These are phyloP conservation scores for Hypomecis punctinalis DNA, from an alignment of 2,888 invertebrate species.

Conservation along the genomic window DNA sequence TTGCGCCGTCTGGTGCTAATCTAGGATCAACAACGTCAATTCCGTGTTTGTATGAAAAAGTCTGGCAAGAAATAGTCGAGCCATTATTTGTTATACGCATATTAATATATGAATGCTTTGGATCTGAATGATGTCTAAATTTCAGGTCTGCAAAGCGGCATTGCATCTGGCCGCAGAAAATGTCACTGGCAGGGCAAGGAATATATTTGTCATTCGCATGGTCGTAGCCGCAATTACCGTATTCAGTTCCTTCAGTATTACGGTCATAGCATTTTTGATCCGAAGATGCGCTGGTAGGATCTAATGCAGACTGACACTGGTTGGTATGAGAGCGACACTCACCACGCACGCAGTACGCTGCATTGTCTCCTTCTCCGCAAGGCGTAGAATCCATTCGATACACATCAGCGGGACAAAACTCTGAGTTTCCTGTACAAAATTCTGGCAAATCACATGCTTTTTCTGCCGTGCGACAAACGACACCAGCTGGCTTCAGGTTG, in stretches of 20 bases:
- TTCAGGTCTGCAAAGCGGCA: conserved; percentile 97
- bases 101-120: conserved; percentile 95
- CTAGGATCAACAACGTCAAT: background rate
- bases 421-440: conserved; percentile 96
- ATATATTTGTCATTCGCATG: conserved; percentile 89
- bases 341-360: conserved; percentile 96
- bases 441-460: conserved; percentile 98
- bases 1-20: conserved; percentile 7
- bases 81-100: conserved; percentile 91
- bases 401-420: conserved; percentile 96
- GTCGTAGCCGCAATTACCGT: conserved; percentile 98
- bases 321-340: conserved; percentile 94
- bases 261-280: conserved; percentile 92
- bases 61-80: background rate
- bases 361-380: conserved; percentile 86
- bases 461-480: conserved; percentile 91
- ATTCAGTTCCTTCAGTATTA: conserved; percentile 91
- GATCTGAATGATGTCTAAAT: conserved; percentile 97
- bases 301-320: conserved; percentile 98
- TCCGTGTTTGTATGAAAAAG: background rate
- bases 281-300: conserved; percentile 93
- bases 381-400: conserved; percentile 94
- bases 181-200: conserved; percentile 88
- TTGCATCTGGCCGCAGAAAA: conserved; percentile 96
- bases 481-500: conserved; percentile 90